These are phyloP conservation scores for Bombylius discolor DNA, from an alignment of 2,888 invertebrate genomes.

Conservation along the genomic window DNA sequence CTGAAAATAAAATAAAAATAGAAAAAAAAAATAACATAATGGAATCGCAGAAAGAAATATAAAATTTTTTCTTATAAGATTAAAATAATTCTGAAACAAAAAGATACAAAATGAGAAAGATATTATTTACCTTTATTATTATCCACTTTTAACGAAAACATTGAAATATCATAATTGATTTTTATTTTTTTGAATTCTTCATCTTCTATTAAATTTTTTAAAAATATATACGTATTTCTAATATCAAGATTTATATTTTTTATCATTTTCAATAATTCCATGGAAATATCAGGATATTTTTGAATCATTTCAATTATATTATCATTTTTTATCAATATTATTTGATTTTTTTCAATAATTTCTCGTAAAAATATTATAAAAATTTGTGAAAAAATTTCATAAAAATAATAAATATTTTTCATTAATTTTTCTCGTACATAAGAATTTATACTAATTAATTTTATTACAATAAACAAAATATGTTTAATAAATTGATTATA, in stretches of 20 bases:
- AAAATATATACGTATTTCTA: conserved; percentile 2
- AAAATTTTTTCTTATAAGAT: too few species aligned
- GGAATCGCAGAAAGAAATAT: too few species aligned
- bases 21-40: too few species aligned
- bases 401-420: not conserved
- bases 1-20: not conserved
- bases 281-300: not conserved
- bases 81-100: too few species aligned
- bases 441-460: not conserved
- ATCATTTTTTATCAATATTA: not conserved
- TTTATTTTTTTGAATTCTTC: not conserved
- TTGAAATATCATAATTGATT: too few species aligned
- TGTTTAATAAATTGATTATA: conserved; percentile 10
- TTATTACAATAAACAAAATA: not conserved
- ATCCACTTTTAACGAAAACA: too few species aligned
- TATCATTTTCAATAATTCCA: conserved; percentile 1
- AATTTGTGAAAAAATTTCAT: conserved; percentile 6
- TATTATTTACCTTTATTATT: too few species aligned
- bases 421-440: not conserved
- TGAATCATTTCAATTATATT: not conserved
- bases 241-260: not conserved
- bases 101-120: too few species aligned
- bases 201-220: not conserved
- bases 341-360: not conserved
- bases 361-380: conserved; percentile 7